These are phyloP conservation scores for Characodon lateralis DNA, from an alignment of 2,797 vertebrate genomes.

Conservation along the genomic window DNA sequence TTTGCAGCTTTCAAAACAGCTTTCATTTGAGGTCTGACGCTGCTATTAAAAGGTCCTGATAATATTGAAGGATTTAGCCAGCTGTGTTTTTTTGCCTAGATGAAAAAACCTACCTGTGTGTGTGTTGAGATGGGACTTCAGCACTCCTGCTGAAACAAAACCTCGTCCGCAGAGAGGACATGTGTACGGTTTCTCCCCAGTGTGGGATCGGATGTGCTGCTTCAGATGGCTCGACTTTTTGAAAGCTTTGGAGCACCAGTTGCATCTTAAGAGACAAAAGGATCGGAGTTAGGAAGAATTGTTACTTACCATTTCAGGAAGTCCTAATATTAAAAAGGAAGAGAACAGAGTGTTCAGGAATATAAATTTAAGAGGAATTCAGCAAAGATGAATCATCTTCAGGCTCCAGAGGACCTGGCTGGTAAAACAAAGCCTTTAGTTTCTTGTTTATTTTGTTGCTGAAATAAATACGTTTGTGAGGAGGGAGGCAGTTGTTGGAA, in stretches of 20 bases:
- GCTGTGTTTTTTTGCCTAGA: neutral
- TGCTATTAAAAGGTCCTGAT: neutral
- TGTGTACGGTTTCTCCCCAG: constrained; percentile 94
- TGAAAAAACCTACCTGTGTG: constrained; percentile 87
- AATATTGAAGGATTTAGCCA: neutral
- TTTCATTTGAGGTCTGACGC: neutral
- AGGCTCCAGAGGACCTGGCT: neutral
- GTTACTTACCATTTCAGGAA: neutral
- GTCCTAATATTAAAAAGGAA: neutral
- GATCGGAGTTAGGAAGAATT: neutral
- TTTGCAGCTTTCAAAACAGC: neutral
- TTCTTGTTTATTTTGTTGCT: neutral
- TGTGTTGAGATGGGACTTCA: constrained; percentile 97
- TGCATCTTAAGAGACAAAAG: constrained; percentile 77
- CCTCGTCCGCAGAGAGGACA: constrained; percentile 93
- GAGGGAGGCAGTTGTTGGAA: neutral
- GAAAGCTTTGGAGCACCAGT: constrained; percentile 93
- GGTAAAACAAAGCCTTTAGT: neutral
- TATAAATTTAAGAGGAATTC: neutral
- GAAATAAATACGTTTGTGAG: neutral
- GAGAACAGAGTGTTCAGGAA: neutral
- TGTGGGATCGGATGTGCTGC: constrained; percentile 96
- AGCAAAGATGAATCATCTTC: neutral
- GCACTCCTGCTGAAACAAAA: constrained; percentile 95
- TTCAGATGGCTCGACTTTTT: constrained; percentile 99